These are phyloP conservation scores for Melanerpes aurifrons DNA, from an alignment of 2,113 vertebrate species.

Conservation along the genomic window DNA sequence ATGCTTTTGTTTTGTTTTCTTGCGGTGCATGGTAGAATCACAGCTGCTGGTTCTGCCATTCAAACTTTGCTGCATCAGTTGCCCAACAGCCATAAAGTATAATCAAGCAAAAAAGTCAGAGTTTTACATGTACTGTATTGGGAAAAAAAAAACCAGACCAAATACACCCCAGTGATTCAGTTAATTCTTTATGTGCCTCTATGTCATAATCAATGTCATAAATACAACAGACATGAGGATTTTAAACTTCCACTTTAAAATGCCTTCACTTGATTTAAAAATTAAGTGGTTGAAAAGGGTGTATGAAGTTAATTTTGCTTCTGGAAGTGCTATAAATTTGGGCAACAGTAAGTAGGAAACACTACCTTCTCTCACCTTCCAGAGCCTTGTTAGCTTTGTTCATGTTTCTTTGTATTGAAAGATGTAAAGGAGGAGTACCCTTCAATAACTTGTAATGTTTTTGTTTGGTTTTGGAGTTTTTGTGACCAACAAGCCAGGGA, in stretches of 20 bases:
- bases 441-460: background rate
- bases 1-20: background rate
- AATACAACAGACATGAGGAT: background rate
- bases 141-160: background rate
- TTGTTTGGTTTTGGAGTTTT: background rate
- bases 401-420: background rate
- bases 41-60: constrained; percentile 13
- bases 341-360: background rate
- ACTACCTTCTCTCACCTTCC: background rate
- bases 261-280: background rate
- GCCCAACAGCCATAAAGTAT: background rate
- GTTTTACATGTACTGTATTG: background rate
- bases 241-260: background rate
- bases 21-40: background rate
- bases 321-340: background rate
- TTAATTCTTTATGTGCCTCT: background rate
- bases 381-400: background rate
- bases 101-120: constrained; percentile 1
- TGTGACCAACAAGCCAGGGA: background rate
- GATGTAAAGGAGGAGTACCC: background rate
- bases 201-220: background rate
- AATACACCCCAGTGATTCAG: background rate
- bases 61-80: background rate
- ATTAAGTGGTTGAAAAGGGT: background rate
- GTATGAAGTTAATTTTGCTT: background rate